These are phyloP conservation scores for Himantopus leucocephalus DNA, from an alignment of 2,113 vertebrate genomes.

Conservation along the genomic window DNA sequence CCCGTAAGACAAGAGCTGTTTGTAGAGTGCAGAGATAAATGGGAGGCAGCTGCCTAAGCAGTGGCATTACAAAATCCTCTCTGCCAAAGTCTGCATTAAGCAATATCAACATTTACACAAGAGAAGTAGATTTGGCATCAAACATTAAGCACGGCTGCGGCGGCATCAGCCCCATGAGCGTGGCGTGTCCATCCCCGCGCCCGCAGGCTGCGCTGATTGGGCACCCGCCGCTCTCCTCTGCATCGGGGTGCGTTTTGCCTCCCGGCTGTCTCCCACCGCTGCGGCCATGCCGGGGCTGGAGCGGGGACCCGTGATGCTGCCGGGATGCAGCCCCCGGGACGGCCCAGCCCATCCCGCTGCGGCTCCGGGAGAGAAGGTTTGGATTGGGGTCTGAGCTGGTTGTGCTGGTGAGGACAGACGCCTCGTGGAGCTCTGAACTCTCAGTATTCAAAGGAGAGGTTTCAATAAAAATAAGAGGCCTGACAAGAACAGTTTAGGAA, in stretches of 20 bases:
- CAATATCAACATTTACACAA: not conserved
- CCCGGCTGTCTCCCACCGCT: no score
- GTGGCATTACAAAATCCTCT: not conserved
- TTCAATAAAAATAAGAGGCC: not conserved
- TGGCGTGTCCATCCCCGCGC: fast-evolving
- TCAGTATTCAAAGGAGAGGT: not conserved
- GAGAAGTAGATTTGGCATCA: not conserved
- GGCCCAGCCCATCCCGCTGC: fast-evolving
- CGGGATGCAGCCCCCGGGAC: not conserved
- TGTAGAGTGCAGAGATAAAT: not conserved
- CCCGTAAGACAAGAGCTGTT: not conserved
- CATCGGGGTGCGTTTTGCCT: no score
- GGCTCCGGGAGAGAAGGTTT: not conserved
- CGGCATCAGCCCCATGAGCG: fast-evolving
- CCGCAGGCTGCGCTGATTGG: fast-evolving
- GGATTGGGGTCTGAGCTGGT: not conserved
- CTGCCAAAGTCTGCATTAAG: not conserved
- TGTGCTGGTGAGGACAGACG: not conserved
- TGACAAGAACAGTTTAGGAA: not conserved
- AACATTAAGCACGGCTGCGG: not conserved
- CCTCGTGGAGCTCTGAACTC: not conserved
- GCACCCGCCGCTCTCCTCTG: fast-evolving
- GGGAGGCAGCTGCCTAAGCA: not conserved
- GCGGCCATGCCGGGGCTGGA: no score
- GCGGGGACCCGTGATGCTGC: not conserved